Evolutionary conservation across 2,888 invertebrate genomes (phyloP), one percentile per base, ranked within the genome.

Genomic region (Cinara cedri): DNA sequence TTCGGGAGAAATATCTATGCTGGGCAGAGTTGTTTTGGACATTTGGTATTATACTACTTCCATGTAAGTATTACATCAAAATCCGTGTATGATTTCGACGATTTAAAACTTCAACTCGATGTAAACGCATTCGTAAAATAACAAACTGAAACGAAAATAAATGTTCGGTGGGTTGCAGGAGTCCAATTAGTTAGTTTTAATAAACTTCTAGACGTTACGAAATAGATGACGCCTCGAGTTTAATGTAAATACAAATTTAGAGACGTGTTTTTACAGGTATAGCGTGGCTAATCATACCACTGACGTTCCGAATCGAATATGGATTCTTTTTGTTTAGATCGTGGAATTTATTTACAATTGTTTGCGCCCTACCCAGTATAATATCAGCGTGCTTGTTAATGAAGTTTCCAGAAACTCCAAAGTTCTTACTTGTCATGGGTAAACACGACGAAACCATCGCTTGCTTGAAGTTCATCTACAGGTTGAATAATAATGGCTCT

Each of bases 11-110:
- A 84, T 92, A 92, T 84, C 88, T 93, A 81, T 92, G 93, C 86
- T 92, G 93, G 92, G 92, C 93, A 92, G 93, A 93, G 88, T 88
- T 93, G 87, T 93, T 93, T 87, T 93, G 93, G 93, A 92, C 92
- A 55, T 86, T 92, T 68, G 93, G 93, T 81, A 92, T 93, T 76
- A 92, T 93, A 83, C 85, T 89, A 82, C 86, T 93, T 80, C 93
- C 93, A 84, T 87, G 92, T 93, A 87, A 88, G 88, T 84, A 80
- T 72, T 72, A 46, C 34, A 34, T 4, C 34, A 34, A 34, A 34
- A 34, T 34, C 34, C 34, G 6, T 6, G 34, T 34, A 4, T 34
- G 3, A 34, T 34, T 34, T 34, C 34, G 34, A 34, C 34, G 34
- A 34, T 4, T n/a, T n/a, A 34, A 34, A 34, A 34, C 34, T 34